Percentiles rank a stretch among this genome's conserved stretches.
Evolutionary conservation across 2,797 vertebrate species (phyloP).

Genomic region (Hybognathus amarus): DNA sequence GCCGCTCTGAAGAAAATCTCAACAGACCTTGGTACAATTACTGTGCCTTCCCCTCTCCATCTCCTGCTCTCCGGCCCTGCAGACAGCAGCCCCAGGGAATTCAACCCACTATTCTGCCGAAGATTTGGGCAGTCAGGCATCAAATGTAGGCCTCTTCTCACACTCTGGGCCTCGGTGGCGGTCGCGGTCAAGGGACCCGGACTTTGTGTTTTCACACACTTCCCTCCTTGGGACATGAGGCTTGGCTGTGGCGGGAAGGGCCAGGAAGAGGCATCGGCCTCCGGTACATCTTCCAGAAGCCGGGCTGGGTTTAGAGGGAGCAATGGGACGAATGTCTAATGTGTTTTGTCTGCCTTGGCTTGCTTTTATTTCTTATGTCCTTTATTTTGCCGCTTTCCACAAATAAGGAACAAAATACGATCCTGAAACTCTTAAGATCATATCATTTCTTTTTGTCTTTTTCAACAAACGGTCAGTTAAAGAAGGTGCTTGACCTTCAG

Average conservation of each 20-base stretch:
- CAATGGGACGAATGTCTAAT: slow-evolving; percentile 8
- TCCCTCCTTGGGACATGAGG: slow-evolving; percentile 72
- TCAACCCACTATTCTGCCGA: slow-evolving; percentile 82
- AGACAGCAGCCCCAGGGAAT: slow-evolving; percentile 81
- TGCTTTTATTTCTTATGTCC: neutral
- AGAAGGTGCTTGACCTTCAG: slow-evolving; percentile 5
- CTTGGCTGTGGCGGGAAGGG: slow-evolving; percentile 67
- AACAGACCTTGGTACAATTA: slow-evolving; percentile 91
- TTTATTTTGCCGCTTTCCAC: neutral
- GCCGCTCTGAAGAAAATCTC: slow-evolving; percentile 83
- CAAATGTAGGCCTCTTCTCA: slow-evolving; percentile 85
- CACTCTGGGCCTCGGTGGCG: slow-evolving; percentile 74
- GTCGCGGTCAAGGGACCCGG: slow-evolving; percentile 70
- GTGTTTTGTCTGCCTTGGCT: neutral
- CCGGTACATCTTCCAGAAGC: slow-evolving; percentile 20
- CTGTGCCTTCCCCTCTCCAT: slow-evolving; percentile 82
- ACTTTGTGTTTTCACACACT: slow-evolving; percentile 82
- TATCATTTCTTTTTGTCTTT: neutral
- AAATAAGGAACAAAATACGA: neutral
- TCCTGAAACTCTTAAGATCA: neutral
- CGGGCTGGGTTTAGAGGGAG: neutral
- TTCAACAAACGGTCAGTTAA: neutral
- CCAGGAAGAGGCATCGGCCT: slow-evolving; percentile 40
- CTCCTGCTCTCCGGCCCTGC: slow-evolving; percentile 83
- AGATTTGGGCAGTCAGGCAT: slow-evolving; percentile 88